Base-by-base conservation (phyloP, 1,140 invertebrate genomes). In the Metaphire vulgaris region DNA sequence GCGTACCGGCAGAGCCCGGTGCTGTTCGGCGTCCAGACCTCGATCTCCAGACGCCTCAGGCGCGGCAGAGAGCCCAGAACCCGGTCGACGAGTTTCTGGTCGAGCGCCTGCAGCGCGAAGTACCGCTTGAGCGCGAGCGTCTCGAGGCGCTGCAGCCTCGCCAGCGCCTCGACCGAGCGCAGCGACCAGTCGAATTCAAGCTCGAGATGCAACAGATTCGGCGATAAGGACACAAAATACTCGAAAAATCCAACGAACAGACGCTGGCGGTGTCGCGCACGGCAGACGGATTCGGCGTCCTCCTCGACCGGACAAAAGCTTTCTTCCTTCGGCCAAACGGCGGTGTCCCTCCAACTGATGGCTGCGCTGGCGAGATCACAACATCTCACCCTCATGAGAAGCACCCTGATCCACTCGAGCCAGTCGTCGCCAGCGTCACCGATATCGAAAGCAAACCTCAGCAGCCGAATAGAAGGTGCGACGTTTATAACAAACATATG, bases 141-240 rank as follows among this genome's bases (percentile, higher is more conserved):
- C 15, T 80, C 76, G 41, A 86, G 70, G 64, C 77, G 78, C 76
- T 82, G 80, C 29, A 86, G 76, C 1, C 80, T 77, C 12, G 79
- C 76, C 15, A 86, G 69, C 76, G 79, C 79, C 56, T 81, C 68
- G 12, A 85, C 79, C 70, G 81, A 81, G 12, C 70, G 79, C 26
- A 80, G 77, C n/a, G 82, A 81, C 85, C 85, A 86, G 76, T 85
- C 83, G 81, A 86, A 86, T 16, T 84, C 84, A 74, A 84, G 67
- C 21, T 82, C 78, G 14, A 86, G 77, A 28, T 83, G 82, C 29
- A 77, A 79, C 0, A 85, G 56, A 64, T 82, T 82, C 21, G 82
- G 77, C 16, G 81, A 79, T 34, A 81, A 34, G 14, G 74, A 71
- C 1, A 80, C 81, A 73, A 86, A 83, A 14, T 77, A 32, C 6